A percentile compares a stretch with the other conserved stretches of the same genome.
phyloP scores from a whole-genome alignment of 2,113 vertebrate genomes.

The Pterocles burchelli region DNA sequence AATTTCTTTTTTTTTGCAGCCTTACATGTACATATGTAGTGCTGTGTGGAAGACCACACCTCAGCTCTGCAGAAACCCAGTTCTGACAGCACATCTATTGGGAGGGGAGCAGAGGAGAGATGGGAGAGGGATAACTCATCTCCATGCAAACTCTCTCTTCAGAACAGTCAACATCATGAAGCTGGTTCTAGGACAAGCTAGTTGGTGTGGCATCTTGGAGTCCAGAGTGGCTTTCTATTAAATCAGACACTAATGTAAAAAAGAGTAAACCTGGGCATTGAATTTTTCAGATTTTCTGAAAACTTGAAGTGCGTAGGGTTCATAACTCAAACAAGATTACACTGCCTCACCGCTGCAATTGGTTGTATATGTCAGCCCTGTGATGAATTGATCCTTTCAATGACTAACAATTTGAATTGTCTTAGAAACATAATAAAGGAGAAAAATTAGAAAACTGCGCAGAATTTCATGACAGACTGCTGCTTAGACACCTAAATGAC shows the following conservation, averaged over 20 bases:
- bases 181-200: neutral
- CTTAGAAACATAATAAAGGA: neutral
- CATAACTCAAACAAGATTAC: neutral
- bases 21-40: too few species aligned
- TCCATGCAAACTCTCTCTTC: neutral
- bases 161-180: neutral
- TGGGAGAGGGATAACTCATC: neutral
- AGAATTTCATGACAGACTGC: neutral
- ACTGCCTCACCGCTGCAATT: neutral
- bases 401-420: fast-evolving
- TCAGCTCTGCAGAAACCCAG: neutral
- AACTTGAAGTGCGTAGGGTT: neutral
- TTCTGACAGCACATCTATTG: neutral
- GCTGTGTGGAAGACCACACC: neutral
- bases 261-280: neutral
- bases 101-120: neutral
- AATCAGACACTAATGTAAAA: neutral
- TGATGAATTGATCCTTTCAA: neutral
- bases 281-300: neutral
- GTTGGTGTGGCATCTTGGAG: neutral
- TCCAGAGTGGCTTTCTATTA: fast-evolving
- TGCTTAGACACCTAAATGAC: neutral
- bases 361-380: neutral
- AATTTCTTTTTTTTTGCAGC: neutral
- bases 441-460: neutral